Evolutionary conservation across 2,797 vertebrate genomes (phyloP), one percentile per base, ranked within the genome.

Genomic region (Acanthurus lineatus): DNA sequence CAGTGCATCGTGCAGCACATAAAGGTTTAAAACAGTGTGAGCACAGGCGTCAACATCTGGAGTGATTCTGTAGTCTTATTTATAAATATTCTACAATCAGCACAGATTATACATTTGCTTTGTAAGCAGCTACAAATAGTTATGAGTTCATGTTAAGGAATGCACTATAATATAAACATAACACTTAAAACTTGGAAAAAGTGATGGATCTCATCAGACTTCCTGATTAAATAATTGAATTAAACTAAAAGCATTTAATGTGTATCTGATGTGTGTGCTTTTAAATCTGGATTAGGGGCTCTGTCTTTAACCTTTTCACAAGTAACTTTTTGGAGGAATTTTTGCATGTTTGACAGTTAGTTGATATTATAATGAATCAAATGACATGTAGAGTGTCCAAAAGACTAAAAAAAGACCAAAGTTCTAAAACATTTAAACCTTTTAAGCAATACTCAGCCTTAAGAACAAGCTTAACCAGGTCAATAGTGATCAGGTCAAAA

Each of bases 21-120:
- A 58, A 59, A 40, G n/a, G 38, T 38, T 52, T 60, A 16, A 62
- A 14, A 45, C 19, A 54, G 19, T 35, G 45, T 19, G 9, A n/a
- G 20, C 6, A 19, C 5, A 62, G 38, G 12, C 49, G 14, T 69
- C 11, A 42, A 45, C 44, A 49, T 60, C 22, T 28, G 20, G 54
- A 40, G 48, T 51, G 5, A 66, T 63, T 47, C 19, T 38, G 25
- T 52, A 16, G 70, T 58, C 70, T 57, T 42, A 53, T 73, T 77
- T 57, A 3, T 10, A 67, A 63, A 32, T 48, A 17, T 53, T 65
- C 14, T 57, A 22, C 15, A 60, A 19, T 9, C 8, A 6, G 20
- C 57, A 35, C 28, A 73, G 42, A 49, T 45, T 19, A 19, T 20
- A 28, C 5, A 66, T 48, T 67, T 42, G 2, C 20, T 48, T 12